Evolutionary conservation across 2,113 vertebrate species (phyloP).

Genomic region (Onychostoma macrolepis): DNA sequence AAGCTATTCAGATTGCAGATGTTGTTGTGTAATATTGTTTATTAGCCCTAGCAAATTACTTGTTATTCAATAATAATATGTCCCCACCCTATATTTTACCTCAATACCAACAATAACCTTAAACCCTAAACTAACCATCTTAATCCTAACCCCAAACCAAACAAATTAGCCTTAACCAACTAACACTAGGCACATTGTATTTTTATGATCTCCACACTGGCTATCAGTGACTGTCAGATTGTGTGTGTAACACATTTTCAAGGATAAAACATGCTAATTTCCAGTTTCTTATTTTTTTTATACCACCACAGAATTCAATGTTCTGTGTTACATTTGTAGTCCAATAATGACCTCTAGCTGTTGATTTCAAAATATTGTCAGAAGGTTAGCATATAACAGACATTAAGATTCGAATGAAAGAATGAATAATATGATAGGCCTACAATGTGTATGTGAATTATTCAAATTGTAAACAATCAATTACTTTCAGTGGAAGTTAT

Average conservation of each 20-base stretch:
- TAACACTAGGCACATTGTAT: no score
- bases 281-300: background rate
- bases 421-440: background rate
- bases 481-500: background rate
- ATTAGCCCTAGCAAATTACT: background rate
- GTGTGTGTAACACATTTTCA: no score
- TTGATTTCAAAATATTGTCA: background rate
- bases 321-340: background rate
- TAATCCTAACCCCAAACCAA: background rate
- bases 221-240: no score
- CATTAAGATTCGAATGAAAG: background rate
- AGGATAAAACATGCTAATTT: background rate
- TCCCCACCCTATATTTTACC: background rate
- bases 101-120: background rate
- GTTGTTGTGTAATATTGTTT: background rate
- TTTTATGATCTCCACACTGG: no score
- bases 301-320: background rate
- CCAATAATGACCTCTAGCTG: conserved; percentile 26
- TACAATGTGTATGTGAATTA: background rate
- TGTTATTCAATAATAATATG: background rate
- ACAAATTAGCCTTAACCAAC: background rate
- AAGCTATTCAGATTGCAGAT: background rate
- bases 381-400: background rate
- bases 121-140: background rate
- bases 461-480: background rate